A percentile compares a stretch with the other conserved stretches of the same genome.
Conservation (phyloP, 2,888 invertebrate genomes). For the Hypselothyrea guttata region DNA sequence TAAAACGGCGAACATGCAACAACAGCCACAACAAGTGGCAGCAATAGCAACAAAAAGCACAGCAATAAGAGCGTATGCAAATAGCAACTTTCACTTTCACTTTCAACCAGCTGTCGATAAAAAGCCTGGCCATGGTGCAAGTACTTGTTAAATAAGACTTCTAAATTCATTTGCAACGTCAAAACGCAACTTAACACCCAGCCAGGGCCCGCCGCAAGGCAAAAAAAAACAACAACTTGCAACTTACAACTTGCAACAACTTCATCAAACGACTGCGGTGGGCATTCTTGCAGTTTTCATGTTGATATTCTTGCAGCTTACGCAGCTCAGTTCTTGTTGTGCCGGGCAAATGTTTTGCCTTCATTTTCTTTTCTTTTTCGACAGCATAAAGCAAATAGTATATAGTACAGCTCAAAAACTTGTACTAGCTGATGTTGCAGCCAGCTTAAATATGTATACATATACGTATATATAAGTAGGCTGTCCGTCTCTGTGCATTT, state of each 20-base stretch:
- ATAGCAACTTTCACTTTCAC: conserved; percentile 47
- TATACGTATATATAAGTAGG: too few species aligned
- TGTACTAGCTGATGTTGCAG: conserved; percentile 33
- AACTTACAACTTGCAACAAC: conserved; percentile 52
- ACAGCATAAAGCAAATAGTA: conserved; percentile 54
- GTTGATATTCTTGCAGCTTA: conserved; percentile 18
- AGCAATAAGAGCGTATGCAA: too few species aligned
- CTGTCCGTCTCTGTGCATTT: conserved; percentile 4
- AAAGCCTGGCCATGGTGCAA: conserved; percentile 29
- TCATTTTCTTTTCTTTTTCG: too few species aligned
- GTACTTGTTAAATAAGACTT: conserved; percentile 76
- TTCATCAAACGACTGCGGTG: conserved; percentile 67
- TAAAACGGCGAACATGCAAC: conserved; percentile 54
- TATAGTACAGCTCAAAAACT: conserved; percentile 47
- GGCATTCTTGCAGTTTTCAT: conserved; percentile 35
- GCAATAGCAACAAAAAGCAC: too few species aligned
- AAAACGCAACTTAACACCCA: conserved; percentile 72
- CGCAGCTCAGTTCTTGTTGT: conserved; percentile 8
- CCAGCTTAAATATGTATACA: conserved; percentile 67
- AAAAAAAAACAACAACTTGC: conserved; percentile 53
- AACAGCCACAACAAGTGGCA: conserved; percentile 29
- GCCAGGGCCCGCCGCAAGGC: too few species aligned
- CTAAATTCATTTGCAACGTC: conserved; percentile 67
- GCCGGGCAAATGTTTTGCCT: conserved; percentile 50
- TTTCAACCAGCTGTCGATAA: conserved; percentile 59